A percentile compares a stretch with the other conserved stretches of the same genome.
phyloP scores from a whole-genome alignment of 2,113 vertebrate species.

The Ophiodon elongatus region DNA sequence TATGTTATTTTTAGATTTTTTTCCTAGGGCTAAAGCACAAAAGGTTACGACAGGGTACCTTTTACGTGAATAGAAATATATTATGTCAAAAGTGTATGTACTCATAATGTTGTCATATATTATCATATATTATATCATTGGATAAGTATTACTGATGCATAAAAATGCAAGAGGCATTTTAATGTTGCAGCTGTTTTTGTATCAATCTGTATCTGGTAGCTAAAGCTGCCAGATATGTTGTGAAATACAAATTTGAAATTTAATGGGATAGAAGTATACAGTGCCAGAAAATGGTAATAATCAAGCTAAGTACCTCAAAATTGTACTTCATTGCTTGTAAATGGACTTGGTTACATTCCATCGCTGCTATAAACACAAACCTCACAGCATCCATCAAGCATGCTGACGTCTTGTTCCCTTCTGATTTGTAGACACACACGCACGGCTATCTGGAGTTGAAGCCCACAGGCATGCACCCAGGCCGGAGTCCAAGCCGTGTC shows the following conservation, averaged over 20 bases:
- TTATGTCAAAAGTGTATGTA: neutral
- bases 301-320: neutral
- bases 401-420: conserved; percentile 49
- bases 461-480: conserved; percentile 67
- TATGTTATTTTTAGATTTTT: neutral
- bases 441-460: conserved; percentile 53
- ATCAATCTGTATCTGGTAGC: neutral
- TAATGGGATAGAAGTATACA: neutral
- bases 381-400: conserved; percentile 44
- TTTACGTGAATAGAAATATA: neutral
- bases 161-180: neutral
- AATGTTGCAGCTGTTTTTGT: neutral
- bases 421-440: conserved; percentile 49
- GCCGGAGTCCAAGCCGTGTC: conserved; percentile 71
- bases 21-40: neutral
- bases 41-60: neutral
- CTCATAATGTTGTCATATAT: neutral
- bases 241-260: conserved; percentile 1
- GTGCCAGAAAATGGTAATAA: neutral
- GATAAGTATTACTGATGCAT: neutral
- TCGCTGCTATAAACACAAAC: conserved; percentile 24
- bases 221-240: neutral
- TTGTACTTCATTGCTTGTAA: conserved; percentile 8
- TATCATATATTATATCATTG: neutral
- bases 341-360: conserved; percentile 19